Evolutionary conservation across 2,113 vertebrate species (phyloP), one percentile per base, ranked within the genome.

Genomic region (Corydoras maculifer): DNA sequence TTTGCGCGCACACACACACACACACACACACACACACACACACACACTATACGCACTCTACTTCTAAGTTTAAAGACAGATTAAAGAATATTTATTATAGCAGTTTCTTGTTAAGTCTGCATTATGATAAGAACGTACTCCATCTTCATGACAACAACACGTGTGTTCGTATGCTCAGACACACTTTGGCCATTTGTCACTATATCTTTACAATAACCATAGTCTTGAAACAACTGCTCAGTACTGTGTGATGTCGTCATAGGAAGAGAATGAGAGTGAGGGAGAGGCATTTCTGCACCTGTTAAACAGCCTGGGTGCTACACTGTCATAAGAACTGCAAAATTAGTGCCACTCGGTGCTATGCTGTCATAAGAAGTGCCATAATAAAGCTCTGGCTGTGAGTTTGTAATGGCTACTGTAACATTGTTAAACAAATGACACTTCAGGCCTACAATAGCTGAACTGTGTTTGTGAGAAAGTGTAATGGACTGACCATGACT

Each of bases 351-450:
- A 62, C 48, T 1, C 35, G 75, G 75, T 18, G 76, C 61, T 55
- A 53, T 51, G 53, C 35, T 69, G 65, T 68, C 74, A 73, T 30
- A 62, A 30, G 71, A 65, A 74, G 48, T 58, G 73, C 75, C 61
- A 64, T 77, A 75, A 74, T 77, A 70, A 76, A 76, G 43, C n/a
- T 65, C 68, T 43, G 59, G 65, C 79, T 55, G 79, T 51, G 72
- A 84, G 73, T 72, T 76, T 74, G 75, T 77, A 74, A 77, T 72
- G 57, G 60, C 79, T 61, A 69, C 76, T 72, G 78, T 75, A 76
- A 84, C 77, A 79, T 75, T 85, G 84, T 84, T 80, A 75, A 81
- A 81, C 0, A 32, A 53, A 70, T 63, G 43, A 64, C 64, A 68
- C 66, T 69, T 58, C 48, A 48, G 29, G 69, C 15, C 58, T 31